Conservation (phyloP, 2,888 invertebrate species). For the Latrodectus hesperus region DNA sequence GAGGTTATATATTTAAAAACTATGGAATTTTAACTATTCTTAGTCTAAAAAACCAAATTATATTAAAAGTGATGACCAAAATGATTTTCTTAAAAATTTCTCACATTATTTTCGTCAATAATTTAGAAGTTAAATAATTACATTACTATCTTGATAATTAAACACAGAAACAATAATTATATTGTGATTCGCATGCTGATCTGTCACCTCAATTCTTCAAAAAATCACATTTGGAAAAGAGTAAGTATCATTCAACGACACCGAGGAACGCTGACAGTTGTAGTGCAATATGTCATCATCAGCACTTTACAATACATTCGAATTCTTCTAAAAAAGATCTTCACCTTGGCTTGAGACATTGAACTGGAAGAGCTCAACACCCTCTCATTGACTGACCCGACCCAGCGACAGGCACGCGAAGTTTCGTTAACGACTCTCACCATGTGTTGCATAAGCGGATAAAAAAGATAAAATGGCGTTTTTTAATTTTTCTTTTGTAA, state of each 20-base stretch:
- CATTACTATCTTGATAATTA: too few species aligned
- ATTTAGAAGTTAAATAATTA: too few species aligned
- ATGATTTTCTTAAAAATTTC: too few species aligned
- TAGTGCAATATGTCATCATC: not conserved
- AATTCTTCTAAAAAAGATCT: slow-evolving; percentile 6
- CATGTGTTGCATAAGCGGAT: not conserved
- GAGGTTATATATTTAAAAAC: too few species aligned
- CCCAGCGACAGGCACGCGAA: not conserved
- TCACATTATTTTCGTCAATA: too few species aligned
- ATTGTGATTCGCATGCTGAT: not conserved
- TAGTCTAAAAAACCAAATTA: too few species aligned
- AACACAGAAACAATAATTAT: not conserved
- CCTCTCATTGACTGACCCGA: slow-evolving; percentile 8
- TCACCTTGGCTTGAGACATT: slow-evolving; percentile 63
- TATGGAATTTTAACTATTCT: too few species aligned
- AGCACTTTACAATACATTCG: not conserved
- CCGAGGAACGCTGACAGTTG: not conserved
- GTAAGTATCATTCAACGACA: not conserved
- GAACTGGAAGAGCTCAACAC: slow-evolving; percentile 37
- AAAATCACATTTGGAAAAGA: not conserved
- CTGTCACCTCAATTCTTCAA: not conserved
- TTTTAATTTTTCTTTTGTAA: too few species aligned
- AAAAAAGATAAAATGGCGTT: not conserved
- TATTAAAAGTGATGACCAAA: too few species aligned
- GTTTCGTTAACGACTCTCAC: not conserved